phyloP scores from a whole-genome alignment of 2,888 invertebrate species.

The Noctua fimbriata region DNA sequence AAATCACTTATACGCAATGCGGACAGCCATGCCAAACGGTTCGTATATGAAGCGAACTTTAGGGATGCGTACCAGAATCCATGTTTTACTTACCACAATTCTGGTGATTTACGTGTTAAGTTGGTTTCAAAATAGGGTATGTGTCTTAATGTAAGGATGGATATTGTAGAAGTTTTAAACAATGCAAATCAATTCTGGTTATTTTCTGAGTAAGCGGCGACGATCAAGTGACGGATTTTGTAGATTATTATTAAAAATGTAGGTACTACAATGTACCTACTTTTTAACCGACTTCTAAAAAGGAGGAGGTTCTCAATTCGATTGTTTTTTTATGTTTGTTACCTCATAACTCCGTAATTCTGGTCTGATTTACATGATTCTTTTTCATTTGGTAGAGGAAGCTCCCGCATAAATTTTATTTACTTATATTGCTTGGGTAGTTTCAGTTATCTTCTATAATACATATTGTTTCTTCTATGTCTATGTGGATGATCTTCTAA shows the following conservation, averaged over 20 bases:
- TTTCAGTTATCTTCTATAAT: no score
- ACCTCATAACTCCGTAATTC: no score
- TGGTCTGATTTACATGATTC: no score
- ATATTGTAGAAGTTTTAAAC: slow-evolving; percentile 1
- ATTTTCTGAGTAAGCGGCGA: neutral
- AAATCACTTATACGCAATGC: slow-evolving; percentile 55
- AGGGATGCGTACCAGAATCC: slow-evolving; percentile 17
- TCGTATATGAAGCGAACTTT: slow-evolving; percentile 17
- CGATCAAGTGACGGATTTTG: neutral
- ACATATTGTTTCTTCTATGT: no score
- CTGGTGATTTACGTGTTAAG: slow-evolving; percentile 2
- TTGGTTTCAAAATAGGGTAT: neutral
- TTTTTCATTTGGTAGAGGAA: no score
- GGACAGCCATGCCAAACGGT: slow-evolving; percentile 23
- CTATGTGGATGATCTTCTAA: no score
- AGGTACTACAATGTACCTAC: neutral
- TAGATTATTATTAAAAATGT: neutral
- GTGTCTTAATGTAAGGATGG: neutral
- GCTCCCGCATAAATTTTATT: no score
- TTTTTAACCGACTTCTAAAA: neutral
- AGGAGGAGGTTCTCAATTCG: no score
- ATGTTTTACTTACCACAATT: slow-evolving; percentile 21
- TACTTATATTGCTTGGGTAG: no score
- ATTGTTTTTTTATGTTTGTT: no score
- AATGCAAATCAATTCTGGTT: neutral